A percentile compares a stretch with the other conserved stretches of the same genome.
phyloP scores from a whole-genome alignment of 2,888 invertebrate species.

The Amblyteles armatorius region DNA sequence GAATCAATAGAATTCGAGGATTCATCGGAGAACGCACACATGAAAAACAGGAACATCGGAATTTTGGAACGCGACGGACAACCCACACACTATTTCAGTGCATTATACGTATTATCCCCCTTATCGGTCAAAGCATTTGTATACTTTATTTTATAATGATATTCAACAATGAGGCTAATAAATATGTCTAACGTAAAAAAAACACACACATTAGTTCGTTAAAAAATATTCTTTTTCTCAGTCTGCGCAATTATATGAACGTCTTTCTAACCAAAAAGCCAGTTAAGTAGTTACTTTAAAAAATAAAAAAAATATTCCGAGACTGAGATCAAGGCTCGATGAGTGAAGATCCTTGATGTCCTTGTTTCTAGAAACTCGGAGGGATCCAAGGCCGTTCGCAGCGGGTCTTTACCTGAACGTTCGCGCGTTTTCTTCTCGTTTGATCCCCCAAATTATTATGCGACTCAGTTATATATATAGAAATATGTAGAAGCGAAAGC shows the following conservation, averaged over 20 bases:
- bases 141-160: slow-evolving; percentile 51
- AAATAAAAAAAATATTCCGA: neutral
- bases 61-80: slow-evolving; percentile 44
- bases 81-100: slow-evolving; percentile 42
- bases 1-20: slow-evolving; percentile 26
- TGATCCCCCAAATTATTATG: slow-evolving; percentile 37
- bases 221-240: neutral
- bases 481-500: slow-evolving; percentile 12
- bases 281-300: neutral
- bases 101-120: slow-evolving; percentile 41
- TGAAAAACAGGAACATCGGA: slow-evolving; percentile 11
- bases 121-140: slow-evolving; percentile 44
- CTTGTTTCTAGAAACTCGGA: slow-evolving; percentile 65
- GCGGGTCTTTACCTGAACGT: neutral
- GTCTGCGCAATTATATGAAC: no score
- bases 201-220: neutral
- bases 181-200: slow-evolving; percentile 43
- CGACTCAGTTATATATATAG: slow-evolving; percentile 17
- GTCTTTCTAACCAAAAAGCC: neutral
- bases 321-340: neutral
- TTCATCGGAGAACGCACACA: slow-evolving; percentile 41
- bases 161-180: slow-evolving; percentile 56
- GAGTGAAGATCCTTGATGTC: slow-evolving; percentile 46
- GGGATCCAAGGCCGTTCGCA: slow-evolving; percentile 45
- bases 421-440: slow-evolving; percentile 24